A percentile compares a stretch with the other conserved stretches of the same genome.
These are phyloP conservation scores for Pseudonaja textilis DNA, from an alignment of 2,113 vertebrate species.

Conservation along the genomic window DNA sequence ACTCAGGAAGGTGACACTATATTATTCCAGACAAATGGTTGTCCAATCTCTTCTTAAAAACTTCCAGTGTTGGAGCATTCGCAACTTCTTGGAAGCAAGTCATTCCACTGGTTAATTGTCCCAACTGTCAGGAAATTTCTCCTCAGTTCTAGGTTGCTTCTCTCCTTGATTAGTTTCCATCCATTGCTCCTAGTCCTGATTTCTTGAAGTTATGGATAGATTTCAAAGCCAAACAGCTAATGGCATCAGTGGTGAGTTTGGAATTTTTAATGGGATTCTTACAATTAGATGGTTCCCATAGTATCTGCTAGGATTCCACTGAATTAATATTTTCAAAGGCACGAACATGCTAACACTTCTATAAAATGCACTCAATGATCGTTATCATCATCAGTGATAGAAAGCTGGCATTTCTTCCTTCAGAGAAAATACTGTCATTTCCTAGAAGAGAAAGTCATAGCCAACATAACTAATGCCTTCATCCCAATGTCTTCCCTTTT, in stretches of 20 bases:
- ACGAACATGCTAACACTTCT: neutral
- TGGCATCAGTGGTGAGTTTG: neutral
- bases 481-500: neutral
- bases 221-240: constrained; percentile 39
- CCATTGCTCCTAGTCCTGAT: neutral
- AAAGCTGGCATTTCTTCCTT: neutral
- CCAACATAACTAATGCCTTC: neutral
- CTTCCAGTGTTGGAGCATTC: too few relatives aligned
- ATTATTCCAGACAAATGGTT: neutral
- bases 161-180: too few relatives aligned
- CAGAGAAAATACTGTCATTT: neutral
- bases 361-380: neutral
- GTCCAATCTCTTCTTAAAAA: too few relatives aligned
- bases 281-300: too few relatives aligned
- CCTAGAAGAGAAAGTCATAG: neutral
- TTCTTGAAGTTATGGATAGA: constrained; percentile 57
- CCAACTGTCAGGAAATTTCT: too few relatives aligned
- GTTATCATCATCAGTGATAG: neutral
- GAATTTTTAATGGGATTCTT: neutral
- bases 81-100: too few relatives aligned
- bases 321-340: neutral
- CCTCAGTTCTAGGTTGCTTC: too few relatives aligned
- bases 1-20: accelerated
- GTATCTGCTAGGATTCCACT: neutral
- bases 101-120: too few relatives aligned